Percentiles rank a stretch among this genome's conserved stretches.
Evolutionary conservation across 64 coral and sea anemone species (phyloP).

Genomic region (Anthopleura sola): DNA sequence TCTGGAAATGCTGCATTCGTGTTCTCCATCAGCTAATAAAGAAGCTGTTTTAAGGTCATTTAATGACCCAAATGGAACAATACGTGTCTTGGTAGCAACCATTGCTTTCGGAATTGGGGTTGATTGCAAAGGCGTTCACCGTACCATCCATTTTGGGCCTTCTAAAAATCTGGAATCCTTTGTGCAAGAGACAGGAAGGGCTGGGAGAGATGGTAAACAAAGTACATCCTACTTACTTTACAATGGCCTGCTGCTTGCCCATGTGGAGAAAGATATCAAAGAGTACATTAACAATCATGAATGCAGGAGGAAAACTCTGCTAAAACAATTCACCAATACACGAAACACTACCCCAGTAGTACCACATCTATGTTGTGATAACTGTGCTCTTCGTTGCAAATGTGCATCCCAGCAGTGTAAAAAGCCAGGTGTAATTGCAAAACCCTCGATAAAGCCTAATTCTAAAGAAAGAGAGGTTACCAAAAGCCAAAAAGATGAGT

Average conservation of each 20-base stretch:
- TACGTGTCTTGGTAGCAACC: conserved; percentile 19
- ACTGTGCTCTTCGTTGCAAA: conserved; percentile 45
- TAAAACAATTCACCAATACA: conserved; percentile 16
- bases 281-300: conserved; percentile 1
- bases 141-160: conserved; percentile 19
- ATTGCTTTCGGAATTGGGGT: conserved; percentile 33
- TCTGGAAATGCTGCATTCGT: conserved; percentile 27
- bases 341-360: background rate
- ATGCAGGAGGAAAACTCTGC: conserved; percentile 35
- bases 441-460: background rate
- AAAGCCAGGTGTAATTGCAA: background rate
- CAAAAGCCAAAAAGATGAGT: conserved; percentile 32
- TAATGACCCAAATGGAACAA: background rate
- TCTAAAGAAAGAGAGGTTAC: conserved; percentile 22
- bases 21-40: conserved; percentile 10
- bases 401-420: conserved; percentile 38
- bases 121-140: conserved; percentile 25
- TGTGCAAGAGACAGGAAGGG: conserved; percentile 9
- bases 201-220: background rate
- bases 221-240: background rate
- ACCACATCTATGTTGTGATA: conserved; percentile 63
- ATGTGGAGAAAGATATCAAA: conserved; percentile 29
- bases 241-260: conserved; percentile 21
- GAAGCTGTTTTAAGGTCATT: conserved; percentile 4
- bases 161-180: conserved; percentile 19